Evolutionary conservation across 2,888 invertebrate genomes (phyloP).

Genomic region (Hydraecia micacea): DNA sequence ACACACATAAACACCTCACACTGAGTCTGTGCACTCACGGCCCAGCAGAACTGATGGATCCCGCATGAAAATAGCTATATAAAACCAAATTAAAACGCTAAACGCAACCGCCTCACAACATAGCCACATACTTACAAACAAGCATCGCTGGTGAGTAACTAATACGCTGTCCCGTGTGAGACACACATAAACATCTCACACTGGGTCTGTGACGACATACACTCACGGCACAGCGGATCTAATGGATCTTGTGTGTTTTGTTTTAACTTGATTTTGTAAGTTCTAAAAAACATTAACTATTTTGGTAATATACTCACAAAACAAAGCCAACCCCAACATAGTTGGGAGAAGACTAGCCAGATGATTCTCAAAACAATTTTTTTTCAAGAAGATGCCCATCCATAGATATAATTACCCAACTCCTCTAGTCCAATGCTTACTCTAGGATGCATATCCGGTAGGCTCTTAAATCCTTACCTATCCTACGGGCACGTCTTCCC

Average conservation of each 20-base stretch:
- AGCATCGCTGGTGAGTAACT: slow-evolving; percentile 65
- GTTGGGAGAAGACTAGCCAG: neutral
- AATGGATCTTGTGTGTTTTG: slow-evolving; percentile 61
- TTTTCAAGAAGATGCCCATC: too few relatives aligned
- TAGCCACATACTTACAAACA: slow-evolving; percentile 15
- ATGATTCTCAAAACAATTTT: neutral
- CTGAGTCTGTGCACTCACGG: slow-evolving; percentile 52
- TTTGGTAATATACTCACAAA: slow-evolving; percentile 4
- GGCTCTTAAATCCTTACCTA: too few relatives aligned
- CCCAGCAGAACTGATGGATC: slow-evolving; percentile 49
- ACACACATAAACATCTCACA: slow-evolving; percentile 69
- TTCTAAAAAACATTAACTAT: slow-evolving; percentile 10
- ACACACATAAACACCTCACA: slow-evolving; percentile 31
- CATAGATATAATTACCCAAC: too few relatives aligned
- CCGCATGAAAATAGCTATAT: neutral
- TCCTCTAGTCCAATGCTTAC: too few relatives aligned
- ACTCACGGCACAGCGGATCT: slow-evolving; percentile 49
- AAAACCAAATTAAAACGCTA: neutral
- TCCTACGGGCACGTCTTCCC: too few relatives aligned
- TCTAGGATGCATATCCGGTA: too few relatives aligned
- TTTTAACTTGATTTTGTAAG: neutral
- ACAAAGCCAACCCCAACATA: neutral
- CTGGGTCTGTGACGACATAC: slow-evolving; percentile 65
- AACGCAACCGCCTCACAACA: neutral
- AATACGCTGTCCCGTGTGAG: slow-evolving; percentile 62